phyloP scores from a whole-genome alignment of 2,113 vertebrate species.

The Hyaena hyaena region DNA sequence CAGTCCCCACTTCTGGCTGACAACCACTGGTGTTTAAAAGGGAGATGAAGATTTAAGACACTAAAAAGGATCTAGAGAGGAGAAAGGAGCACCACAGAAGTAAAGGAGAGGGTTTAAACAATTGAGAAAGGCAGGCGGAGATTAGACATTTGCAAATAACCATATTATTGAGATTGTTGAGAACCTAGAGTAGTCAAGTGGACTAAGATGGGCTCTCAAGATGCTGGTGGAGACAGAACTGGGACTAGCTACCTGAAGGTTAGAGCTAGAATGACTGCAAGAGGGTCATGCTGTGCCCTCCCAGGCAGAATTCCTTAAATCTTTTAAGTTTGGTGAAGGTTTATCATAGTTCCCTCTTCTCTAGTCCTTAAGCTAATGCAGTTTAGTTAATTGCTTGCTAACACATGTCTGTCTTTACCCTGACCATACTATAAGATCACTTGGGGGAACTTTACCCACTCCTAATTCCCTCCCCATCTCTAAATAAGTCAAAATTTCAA shows the following conservation, averaged over 20 bases:
- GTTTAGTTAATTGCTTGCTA: background rate
- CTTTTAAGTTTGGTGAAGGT: background rate
- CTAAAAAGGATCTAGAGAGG: background rate
- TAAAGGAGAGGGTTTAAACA: background rate
- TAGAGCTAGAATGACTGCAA: background rate
- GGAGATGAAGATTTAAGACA: background rate
- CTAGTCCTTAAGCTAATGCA: background rate
- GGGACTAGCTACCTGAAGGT: background rate
- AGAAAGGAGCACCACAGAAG: background rate
- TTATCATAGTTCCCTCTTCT: background rate
- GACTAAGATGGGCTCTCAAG: background rate
- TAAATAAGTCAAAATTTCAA: constrained; percentile 10
- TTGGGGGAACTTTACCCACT: background rate
- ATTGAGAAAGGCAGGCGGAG: background rate
- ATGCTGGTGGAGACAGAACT: background rate
- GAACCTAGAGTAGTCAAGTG: background rate
- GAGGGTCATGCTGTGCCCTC: background rate
- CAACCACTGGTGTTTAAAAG: background rate
- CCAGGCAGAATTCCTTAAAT: background rate
- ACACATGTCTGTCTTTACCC: background rate
- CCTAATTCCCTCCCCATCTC: background rate
- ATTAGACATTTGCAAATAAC: background rate
- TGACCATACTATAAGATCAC: background rate
- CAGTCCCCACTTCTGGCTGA: background rate
- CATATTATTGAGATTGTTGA: background rate